A percentile compares a stretch with the other conserved stretches of the same genome.
These are phyloP conservation scores for Zaprionus tsacasi DNA, from an alignment of 1,140 invertebrate genomes.

Conservation along the genomic window DNA sequence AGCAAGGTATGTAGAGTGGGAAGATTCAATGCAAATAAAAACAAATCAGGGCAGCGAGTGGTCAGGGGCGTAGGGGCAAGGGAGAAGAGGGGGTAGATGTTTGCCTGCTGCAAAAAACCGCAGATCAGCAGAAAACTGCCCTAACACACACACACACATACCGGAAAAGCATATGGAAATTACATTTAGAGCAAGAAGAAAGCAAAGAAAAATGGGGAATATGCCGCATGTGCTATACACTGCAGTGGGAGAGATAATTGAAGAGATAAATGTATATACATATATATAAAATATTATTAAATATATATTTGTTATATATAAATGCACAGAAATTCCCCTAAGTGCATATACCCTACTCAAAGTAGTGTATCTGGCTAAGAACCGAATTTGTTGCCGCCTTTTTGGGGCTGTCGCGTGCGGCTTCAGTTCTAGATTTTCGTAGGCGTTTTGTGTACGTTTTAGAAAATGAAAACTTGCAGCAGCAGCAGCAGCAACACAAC, in stretches of 20 bases:
- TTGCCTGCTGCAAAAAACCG: slow-evolving; percentile 49
- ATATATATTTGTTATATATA: no score
- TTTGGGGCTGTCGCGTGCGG: slow-evolving; percentile 42
- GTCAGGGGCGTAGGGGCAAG: no score
- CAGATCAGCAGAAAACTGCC: slow-evolving; percentile 64
- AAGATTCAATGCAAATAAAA: slow-evolving; percentile 82
- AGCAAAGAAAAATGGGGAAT: slow-evolving; percentile 4
- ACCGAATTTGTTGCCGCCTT: slow-evolving; percentile 61
- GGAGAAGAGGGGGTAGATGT: neutral
- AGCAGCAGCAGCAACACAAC: slow-evolving; percentile 32
- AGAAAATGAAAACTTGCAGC: slow-evolving; percentile 75
- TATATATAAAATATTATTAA: no score
- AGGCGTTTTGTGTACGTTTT: slow-evolving; percentile 64
- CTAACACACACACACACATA: slow-evolving; percentile 11
- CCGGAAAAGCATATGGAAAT: slow-evolving; percentile 51
- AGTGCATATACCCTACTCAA: no score
- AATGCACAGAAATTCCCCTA: no score
- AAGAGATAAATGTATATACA: no score
- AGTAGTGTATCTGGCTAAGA: neutral
- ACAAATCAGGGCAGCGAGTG: slow-evolving; percentile 59
- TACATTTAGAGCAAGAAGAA: slow-evolving; percentile 62
- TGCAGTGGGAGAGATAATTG: no score
- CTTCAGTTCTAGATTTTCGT: slow-evolving; percentile 24
- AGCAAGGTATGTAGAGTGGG: slow-evolving; percentile 30
- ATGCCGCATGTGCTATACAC: no score